Conservation (phyloP, 2,797 vertebrate genomes). For the Microctenopoma lineatum region DNA sequence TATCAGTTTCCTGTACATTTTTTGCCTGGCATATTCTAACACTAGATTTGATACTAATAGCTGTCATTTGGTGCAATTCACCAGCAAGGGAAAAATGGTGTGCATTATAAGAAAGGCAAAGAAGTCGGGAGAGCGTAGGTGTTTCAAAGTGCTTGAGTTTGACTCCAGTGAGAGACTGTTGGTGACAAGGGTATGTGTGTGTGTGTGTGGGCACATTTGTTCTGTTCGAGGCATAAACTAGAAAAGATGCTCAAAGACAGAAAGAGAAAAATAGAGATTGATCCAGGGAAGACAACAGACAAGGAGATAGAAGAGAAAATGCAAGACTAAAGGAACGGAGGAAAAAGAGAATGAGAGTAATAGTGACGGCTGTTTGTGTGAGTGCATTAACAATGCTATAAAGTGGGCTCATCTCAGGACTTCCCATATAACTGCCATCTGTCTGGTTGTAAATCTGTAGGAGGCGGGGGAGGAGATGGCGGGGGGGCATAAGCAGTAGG, state of each 20-base stretch:
- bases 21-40: constrained; percentile 56
- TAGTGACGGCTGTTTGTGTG: constrained; percentile 90
- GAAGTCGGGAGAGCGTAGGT: constrained; percentile 71
- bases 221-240: constrained; percentile 59
- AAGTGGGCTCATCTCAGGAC: constrained; percentile 96
- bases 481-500: constrained; percentile 49
- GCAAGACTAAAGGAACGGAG: constrained; percentile 39
- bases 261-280: constrained; percentile 87
- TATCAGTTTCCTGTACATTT: constrained; percentile 44
- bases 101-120: constrained; percentile 75
- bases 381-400: constrained; percentile 98
- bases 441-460: constrained; percentile 95
- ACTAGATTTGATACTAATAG: constrained; percentile 87
- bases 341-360: constrained; percentile 68
- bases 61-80: constrained; percentile 93
- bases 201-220: constrained; percentile 61
- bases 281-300: constrained; percentile 82
- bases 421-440: constrained; percentile 96
- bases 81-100: constrained; percentile 79
- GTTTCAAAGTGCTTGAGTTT: constrained; percentile 74
- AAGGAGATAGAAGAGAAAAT: constrained; percentile 43
- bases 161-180: constrained; percentile 71
- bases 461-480: constrained; percentile 81
- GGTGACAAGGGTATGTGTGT: constrained; percentile 48
- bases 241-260: constrained; percentile 73